Percentiles rank a stretch among this genome's conserved stretches.
Conservation (phyloP, 2,888 invertebrate species). For the Synanthedon myopaeformis region DNA sequence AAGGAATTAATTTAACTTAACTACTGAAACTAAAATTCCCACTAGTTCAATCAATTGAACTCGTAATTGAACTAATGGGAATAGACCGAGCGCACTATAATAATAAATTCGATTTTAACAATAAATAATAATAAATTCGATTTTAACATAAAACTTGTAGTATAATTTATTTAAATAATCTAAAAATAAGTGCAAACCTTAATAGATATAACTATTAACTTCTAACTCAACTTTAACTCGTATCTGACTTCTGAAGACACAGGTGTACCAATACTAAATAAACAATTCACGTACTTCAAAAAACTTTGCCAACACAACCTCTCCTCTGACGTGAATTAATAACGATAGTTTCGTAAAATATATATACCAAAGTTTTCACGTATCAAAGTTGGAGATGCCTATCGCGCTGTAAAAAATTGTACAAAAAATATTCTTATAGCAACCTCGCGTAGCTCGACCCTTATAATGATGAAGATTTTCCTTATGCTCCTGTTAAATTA, state of each 20-base stretch:
- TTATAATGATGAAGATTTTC: too few relatives aligned
- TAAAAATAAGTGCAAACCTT: not conserved
- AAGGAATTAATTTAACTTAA: too few relatives aligned
- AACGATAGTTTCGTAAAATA: not conserved
- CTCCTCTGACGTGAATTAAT: not conserved
- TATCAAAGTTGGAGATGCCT: not conserved
- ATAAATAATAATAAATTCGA: not conserved
- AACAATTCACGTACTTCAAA: not conserved
- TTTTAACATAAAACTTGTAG: not conserved
- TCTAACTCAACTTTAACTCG: not conserved
- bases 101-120: not conserved
- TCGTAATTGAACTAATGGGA: too few relatives aligned
- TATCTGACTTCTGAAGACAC: not conserved
- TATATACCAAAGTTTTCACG: not conserved
- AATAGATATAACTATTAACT: too few relatives aligned
- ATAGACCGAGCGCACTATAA: not conserved
- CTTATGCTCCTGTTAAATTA: too few relatives aligned
- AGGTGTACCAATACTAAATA: not conserved
- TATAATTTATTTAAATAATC: not conserved
- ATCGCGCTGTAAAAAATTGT: too few relatives aligned
- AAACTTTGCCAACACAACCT: not conserved
- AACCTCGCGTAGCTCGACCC: too few relatives aligned
- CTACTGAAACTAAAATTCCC: too few relatives aligned
- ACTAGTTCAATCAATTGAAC: not conserved
- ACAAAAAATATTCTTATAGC: too few relatives aligned